phyloP scores from a whole-genome alignment of 2,113 vertebrate species.

The Neofelis nebulosa region DNA sequence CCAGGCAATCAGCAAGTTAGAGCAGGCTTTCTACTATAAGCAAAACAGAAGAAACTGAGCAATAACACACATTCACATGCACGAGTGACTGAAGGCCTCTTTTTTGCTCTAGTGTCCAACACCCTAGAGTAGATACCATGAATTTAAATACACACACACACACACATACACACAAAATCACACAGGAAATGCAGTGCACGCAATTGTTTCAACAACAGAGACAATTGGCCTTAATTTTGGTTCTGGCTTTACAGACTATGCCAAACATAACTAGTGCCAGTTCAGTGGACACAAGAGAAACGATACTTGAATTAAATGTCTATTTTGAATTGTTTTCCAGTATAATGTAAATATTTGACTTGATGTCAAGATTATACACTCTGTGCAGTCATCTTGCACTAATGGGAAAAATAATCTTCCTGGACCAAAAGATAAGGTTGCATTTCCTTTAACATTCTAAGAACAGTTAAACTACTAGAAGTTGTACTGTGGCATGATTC shows the following conservation, averaged over 20 bases:
- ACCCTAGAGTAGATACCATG: neutral
- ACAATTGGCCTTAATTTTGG: neutral
- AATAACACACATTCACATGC: neutral
- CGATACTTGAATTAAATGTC: slow-evolving; percentile 15
- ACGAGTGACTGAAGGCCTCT: neutral
- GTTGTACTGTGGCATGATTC: neutral
- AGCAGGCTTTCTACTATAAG: neutral
- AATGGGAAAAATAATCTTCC: slow-evolving; percentile 1
- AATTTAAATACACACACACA: slow-evolving; percentile 5
- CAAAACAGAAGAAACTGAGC: neutral
- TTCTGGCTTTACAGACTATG: neutral
- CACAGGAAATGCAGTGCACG: neutral
- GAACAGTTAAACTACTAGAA: neutral
- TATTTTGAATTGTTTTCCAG: neutral
- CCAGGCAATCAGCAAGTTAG: neutral
- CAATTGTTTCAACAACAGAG: neutral
- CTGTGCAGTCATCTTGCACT: neutral
- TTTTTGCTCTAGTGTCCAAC: neutral
- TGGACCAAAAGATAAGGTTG: slow-evolving; percentile 4
- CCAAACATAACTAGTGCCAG: neutral
- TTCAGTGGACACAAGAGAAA: neutral
- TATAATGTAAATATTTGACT: slow-evolving; percentile 28
- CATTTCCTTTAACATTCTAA: slow-evolving; percentile 11
- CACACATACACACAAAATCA: neutral
- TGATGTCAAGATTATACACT: neutral